Conservation (phyloP, 2,888 invertebrate species). For the Cerceris ruficornis region DNA sequence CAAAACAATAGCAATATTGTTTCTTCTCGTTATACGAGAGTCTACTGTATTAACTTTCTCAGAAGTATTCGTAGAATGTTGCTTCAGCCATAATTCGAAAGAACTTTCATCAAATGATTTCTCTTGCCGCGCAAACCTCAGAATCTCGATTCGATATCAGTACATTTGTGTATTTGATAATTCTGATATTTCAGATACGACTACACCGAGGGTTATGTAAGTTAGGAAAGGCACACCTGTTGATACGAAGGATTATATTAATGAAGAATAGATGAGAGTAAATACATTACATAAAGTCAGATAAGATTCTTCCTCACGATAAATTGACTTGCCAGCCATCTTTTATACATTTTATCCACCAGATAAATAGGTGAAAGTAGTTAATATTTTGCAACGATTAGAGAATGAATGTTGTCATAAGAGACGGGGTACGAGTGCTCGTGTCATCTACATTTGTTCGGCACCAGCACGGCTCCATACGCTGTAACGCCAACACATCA, state of each 20-base stretch:
- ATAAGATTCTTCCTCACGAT: slow-evolving; percentile 79
- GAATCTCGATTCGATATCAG: too few species aligned
- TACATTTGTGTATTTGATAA: too few species aligned
- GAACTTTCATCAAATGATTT: neutral
- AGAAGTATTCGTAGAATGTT: too few species aligned
- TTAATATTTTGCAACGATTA: slow-evolving; percentile 81
- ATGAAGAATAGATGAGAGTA: slow-evolving; percentile 69
- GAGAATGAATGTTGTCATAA: slow-evolving; percentile 71
- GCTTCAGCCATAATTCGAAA: neutral
- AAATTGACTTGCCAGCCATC: slow-evolving; percentile 81
- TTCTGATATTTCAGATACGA: slow-evolving; percentile 74
- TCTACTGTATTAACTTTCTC: too few species aligned
- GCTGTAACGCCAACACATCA: slow-evolving; percentile 68
- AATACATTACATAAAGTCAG: slow-evolving; percentile 74
- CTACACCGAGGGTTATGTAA: slow-evolving; percentile 79
- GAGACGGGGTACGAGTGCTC: slow-evolving; percentile 56
- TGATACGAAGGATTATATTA: slow-evolving; percentile 73
- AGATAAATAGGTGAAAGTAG: slow-evolving; percentile 80
- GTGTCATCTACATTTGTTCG: slow-evolving; percentile 62
- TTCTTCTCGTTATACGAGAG: too few species aligned
- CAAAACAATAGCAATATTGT: too few species aligned
- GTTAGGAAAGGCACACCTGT: slow-evolving; percentile 77
- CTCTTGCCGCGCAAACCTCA: too few species aligned
- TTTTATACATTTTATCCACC: slow-evolving; percentile 81
- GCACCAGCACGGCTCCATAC: slow-evolving; percentile 63